phyloP scores from a whole-genome alignment of 1,140 invertebrate genomes.

The Formica exsecta region DNA sequence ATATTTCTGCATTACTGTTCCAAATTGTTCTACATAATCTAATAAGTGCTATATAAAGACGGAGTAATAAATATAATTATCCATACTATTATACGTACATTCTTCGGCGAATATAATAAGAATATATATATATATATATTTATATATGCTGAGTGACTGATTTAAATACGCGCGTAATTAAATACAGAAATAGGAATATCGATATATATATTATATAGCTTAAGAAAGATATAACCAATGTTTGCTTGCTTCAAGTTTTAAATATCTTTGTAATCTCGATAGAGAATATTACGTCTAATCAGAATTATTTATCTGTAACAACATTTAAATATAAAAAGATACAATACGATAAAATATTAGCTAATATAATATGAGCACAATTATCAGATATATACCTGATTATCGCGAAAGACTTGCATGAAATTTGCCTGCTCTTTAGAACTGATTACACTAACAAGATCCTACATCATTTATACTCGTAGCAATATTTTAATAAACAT shows the following conservation, averaged over 20 bases:
- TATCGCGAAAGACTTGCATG: too few relatives aligned
- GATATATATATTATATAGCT: background rate
- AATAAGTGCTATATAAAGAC: background rate
- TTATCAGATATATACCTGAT: too few relatives aligned
- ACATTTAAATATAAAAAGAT: background rate
- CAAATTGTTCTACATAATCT: constrained; percentile 20
- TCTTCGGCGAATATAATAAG: background rate
- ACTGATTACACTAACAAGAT: background rate
- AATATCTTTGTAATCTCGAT: too few relatives aligned
- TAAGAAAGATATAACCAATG: background rate
- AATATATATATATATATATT: constrained; percentile 33
- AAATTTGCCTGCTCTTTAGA: background rate
- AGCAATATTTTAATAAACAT: constrained; percentile 38
- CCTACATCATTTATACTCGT: background rate
- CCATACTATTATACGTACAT: background rate
- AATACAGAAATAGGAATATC: background rate
- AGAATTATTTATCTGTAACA: background rate
- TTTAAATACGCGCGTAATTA: too few relatives aligned
- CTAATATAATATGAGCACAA: too few relatives aligned
- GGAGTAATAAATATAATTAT: constrained; percentile 24
- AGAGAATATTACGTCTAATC: background rate
- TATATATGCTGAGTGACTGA: background rate
- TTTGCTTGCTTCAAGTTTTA: background rate
- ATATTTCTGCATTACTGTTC: background rate
- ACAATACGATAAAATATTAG: too few relatives aligned